These are phyloP conservation scores for Helleia helle DNA, from an alignment of 2,888 invertebrate genomes.

Conservation along the genomic window DNA sequence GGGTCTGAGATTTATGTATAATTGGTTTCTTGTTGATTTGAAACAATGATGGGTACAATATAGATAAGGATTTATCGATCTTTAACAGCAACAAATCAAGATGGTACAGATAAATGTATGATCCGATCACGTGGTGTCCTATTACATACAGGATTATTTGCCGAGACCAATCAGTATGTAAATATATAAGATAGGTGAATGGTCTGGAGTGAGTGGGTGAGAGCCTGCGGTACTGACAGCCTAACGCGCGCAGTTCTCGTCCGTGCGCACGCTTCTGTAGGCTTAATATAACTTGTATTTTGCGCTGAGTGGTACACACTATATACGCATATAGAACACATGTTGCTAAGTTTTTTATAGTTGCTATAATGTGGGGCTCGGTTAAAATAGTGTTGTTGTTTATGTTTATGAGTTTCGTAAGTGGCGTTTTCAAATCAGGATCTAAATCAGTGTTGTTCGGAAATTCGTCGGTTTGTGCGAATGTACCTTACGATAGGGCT, in stretches of 20 bases:
- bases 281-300: background rate
- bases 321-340: no score
- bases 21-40: slow-evolving; percentile 6
- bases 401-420: background rate
- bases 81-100: slow-evolving; percentile 45
- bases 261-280: slow-evolving; percentile 54
- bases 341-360: no score
- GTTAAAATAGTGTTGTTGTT: background rate
- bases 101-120: slow-evolving; percentile 50
- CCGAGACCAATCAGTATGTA: slow-evolving; percentile 62
- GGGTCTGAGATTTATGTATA: slow-evolving; percentile 3
- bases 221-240: slow-evolving; percentile 43
- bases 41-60: slow-evolving; percentile 15
- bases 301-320: no score
- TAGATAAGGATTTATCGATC: slow-evolving; percentile 4
- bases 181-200: slow-evolving; percentile 68
- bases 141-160: slow-evolving; percentile 47
- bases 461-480: slow-evolving; percentile 30
- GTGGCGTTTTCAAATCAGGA: no score
- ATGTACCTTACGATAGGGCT: slow-evolving; percentile 39
- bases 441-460: slow-evolving; percentile 33
- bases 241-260: slow-evolving; percentile 50
- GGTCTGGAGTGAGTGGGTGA: slow-evolving; percentile 64
- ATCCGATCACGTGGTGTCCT: slow-evolving; percentile 46
- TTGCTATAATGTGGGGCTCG: slow-evolving; percentile 24